Evolutionary conservation across 1,140 invertebrate species (phyloP).

Genomic region (Diachasma alloeum): DNA sequence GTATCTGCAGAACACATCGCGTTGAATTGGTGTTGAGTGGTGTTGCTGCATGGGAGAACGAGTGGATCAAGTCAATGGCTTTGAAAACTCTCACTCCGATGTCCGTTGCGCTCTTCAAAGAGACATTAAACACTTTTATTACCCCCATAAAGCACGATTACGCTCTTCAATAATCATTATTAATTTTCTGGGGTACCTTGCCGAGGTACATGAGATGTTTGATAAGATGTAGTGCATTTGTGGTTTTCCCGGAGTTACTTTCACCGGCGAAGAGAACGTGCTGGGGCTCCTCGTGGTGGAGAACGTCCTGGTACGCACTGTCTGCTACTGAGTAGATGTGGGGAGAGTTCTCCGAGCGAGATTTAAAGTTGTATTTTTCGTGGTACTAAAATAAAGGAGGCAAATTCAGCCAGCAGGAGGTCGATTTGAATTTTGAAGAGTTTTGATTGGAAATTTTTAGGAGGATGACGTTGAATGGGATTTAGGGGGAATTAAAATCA

Average conservation of each 20-base stretch:
- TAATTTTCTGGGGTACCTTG: slow-evolving; percentile 60
- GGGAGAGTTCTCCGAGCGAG: slow-evolving; percentile 87
- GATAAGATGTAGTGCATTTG: slow-evolving; percentile 76
- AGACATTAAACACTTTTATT: background rate
- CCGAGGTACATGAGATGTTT: slow-evolving; percentile 79
- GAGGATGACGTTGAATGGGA: too few relatives aligned
- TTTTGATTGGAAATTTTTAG: too few relatives aligned
- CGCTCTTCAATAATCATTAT: background rate
- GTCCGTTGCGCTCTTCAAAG: slow-evolving; percentile 61
- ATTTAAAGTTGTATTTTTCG: slow-evolving; percentile 83
- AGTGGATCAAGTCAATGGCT: slow-evolving; percentile 79
- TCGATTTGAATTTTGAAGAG: too few relatives aligned
- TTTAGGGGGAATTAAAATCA: too few relatives aligned
- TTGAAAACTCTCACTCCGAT: slow-evolving; percentile 76
- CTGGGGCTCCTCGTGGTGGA: slow-evolving; percentile 84
- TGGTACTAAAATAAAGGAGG: slow-evolving; percentile 72
- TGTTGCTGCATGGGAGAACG: slow-evolving; percentile 85
- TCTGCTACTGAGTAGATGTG: slow-evolving; percentile 91
- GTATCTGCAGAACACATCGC: slow-evolving; percentile 82
- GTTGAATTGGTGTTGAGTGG: slow-evolving; percentile 88
- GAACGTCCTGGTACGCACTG: slow-evolving; percentile 83
- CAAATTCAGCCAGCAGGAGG: too few relatives aligned
- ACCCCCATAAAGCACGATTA: background rate
- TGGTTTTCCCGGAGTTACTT: slow-evolving; percentile 85
- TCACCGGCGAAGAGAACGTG: slow-evolving; percentile 85